Evolutionary conservation across 1,140 invertebrate genomes (phyloP), one percentile per base, ranked within the genome.

Genomic region (Leptinotarsa texana): DNA sequence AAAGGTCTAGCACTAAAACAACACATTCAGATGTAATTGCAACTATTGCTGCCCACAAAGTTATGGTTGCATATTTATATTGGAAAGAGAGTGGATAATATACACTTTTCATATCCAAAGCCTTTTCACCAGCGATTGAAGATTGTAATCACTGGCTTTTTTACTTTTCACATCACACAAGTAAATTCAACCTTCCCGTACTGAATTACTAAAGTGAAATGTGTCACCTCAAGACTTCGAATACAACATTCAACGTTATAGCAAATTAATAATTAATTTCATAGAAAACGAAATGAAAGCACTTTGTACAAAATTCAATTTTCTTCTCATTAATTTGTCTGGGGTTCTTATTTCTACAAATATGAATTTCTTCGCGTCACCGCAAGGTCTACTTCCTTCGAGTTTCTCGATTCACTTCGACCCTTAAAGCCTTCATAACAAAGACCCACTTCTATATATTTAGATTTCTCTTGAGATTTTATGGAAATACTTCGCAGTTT

Each of bases 401-500:
- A 24, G 42, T n/a, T 24, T 51, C 27, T 62, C 17, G 6, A 47
- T 63, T 21, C 49, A 74, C 69, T 74, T 42, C 70, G 68, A 66
- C 67, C 75, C 70, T 65, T 74, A 74, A 48, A 24, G 72, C 13
- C 66, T 74, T 49, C 51, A 71, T 69, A 65, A 77, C 63, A 77
- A 66, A 74, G 69, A 33, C 67, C 47, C 33, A 69, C 48, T 74
- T 74, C 73, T 74, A 77, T 77, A 73, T 74, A 68, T 74, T 72
- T 72, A 74, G 72, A 77, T 77, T 72, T 77, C 75, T 69, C 75
- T 42, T 33, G 75, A 72, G 75, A 68, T 74, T 77, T 77, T 74
- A 74, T 77, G 78, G 78, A 79, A 79, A 78, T 79, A 78, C 76
- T 79, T 79, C 76, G 72, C 76, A 79, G 76, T 78, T 78, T 77